Base-by-base conservation (phyloP, 2,888 invertebrate species). In the Apotomis betuletana region DNA sequence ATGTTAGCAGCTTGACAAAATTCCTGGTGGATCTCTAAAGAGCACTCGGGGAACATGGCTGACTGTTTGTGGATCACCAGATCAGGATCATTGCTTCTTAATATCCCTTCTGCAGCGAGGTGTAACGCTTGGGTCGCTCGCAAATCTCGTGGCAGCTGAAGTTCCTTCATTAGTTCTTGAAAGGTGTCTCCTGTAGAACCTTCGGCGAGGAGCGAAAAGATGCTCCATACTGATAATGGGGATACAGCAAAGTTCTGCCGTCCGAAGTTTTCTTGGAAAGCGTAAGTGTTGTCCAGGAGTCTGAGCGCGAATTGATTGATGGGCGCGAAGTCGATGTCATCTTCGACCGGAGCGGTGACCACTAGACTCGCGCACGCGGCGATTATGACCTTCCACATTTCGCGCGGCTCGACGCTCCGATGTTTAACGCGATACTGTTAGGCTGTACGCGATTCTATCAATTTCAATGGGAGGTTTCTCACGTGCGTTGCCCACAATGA, bases 161-260 rank as follows among this genome's bases (percentile, higher is more conserved):
- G 76, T 4, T 84, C 85, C 62, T 76, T 85, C 79, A 90, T 84
- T n/a, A 92, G 76, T 77, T 92, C 90, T 12, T 83, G 73, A 71
- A 89, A 92, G 0, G 92, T 92, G 65, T 90, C 86, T 1, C 91
- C 92, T 0, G 92, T 80, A 0, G 92, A 89, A 65, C 90, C 92
- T 82, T 92, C 92, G 3, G 92, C 90, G 13, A 92, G 79, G 6
- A 93, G 77, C 0, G 93, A 81, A 77, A 92, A 90, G 38, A 91
- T 82, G 65, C 87, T 90, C 93, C 93, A 93, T 3, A 91, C 81
- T 0, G 93, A 93, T 1, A 93, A 71, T 0, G 93, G 93, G 2
- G 92, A 91, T 64, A 92, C 77, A 0, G 88, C 91, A 6, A 90
- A 78, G 74, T 92, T 92, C 44, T 85, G 87, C 1, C 77, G 82